Base-by-base conservation (phyloP, 1,140 invertebrate genomes). In the Akabosia matsudoensis region DNA sequence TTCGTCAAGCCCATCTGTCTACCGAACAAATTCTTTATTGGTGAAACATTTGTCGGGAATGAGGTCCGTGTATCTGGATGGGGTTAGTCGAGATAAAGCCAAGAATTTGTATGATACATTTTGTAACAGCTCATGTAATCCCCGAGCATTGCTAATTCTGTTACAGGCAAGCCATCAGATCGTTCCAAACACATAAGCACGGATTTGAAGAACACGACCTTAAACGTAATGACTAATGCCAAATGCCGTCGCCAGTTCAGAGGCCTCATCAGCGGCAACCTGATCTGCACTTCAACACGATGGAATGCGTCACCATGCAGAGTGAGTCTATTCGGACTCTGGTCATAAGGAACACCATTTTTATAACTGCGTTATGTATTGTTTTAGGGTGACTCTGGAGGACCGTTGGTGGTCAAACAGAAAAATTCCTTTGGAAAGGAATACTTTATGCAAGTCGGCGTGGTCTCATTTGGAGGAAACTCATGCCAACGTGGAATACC, bases 1-100 rank as follows among this genome's bases (percentile, higher is more conserved):
- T 64, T 70, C 37, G 79, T 82, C 13, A 52, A 75, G 24, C 79
- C 81, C 7, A 67, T 82, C 26, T 82, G 81, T 61, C 70, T 82
- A 18, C 81, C 81, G 24, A 80, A 80, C 33, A 74, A 76, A n/a
- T 77, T 75, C 30, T 78, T 61, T 28, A 28, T 77, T 0, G 70
- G 76, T 13, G 34, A 74, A 28, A 75, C 72, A 18, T 80, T 79
- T 64, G 31, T 22, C 14, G 81, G 79, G 34, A 79, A 80, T 51
- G 33, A 56, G 1, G 77, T 81, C 0, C 22, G 78, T 33, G 79
- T 82, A 0, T 56, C 76, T 31, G 81, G 81, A 54, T 82, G 81
- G 81, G 81, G 80, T 54, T 78, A 80, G 70, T 28, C 54, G 54
- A 56, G 54, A 56, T n/a, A 56, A 45, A 45, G 31, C 74, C 22